These are phyloP conservation scores for Limanda limanda DNA, from an alignment of 2,113 vertebrate genomes.

Conservation along the genomic window DNA sequence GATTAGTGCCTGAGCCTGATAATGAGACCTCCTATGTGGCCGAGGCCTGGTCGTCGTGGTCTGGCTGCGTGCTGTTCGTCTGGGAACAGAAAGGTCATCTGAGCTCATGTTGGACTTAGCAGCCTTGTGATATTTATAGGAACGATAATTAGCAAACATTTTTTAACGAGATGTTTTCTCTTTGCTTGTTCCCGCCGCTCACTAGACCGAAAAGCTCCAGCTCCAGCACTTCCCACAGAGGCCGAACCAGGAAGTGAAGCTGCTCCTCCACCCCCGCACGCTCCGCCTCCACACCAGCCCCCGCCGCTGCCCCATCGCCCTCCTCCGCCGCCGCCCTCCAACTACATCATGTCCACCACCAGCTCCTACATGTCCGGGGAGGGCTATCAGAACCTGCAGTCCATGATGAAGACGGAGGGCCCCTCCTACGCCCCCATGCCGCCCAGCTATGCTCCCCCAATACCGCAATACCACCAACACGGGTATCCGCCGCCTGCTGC, in stretches of 20 bases:
- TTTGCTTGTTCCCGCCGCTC: neutral
- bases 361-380: conserved; percentile 98
- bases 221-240: conserved; percentile 78
- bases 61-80: conserved; percentile 26
- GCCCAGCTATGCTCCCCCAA: conserved; percentile 88
- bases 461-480: conserved; percentile 92
- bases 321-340: conserved; percentile 89
- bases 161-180: conserved; percentile 12
- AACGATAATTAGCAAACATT: neutral
- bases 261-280: conserved; percentile 90
- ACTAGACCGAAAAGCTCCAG: conserved; percentile 90
- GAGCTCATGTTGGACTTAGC: neutral
- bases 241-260: conserved; percentile 85
- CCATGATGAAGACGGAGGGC: conserved; percentile 96
- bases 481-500: conserved; percentile 86
- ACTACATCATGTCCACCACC: conserved; percentile 95
- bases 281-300: conserved; percentile 90
- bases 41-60: conserved; percentile 19
- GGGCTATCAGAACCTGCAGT: conserved; percentile 95
- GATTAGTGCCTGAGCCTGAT: conserved; percentile 62
- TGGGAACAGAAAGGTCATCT: conserved; percentile 31
- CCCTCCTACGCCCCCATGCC: conserved; percentile 91
- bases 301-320: conserved; percentile 92
- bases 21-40: conserved; percentile 60
- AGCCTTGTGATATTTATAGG: neutral